A percentile compares a stretch with the other conserved stretches of the same genome.
phyloP scores from a whole-genome alignment of 2,797 vertebrate species.

The Myripristis murdjan region DNA sequence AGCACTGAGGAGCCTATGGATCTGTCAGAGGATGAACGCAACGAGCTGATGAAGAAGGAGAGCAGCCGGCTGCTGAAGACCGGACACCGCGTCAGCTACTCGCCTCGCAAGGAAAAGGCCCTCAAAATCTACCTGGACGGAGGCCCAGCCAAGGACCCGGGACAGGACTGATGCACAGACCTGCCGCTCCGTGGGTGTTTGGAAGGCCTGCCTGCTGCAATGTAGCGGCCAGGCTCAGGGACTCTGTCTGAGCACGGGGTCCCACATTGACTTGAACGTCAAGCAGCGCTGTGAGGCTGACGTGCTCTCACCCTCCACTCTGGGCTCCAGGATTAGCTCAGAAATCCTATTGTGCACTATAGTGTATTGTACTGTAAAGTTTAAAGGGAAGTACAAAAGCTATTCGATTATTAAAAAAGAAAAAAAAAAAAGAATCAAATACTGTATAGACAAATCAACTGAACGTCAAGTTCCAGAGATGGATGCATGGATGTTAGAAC shows the following conservation, averaged over 20 bases:
- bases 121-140: slow-evolving; percentile 99
- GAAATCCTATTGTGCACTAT: slow-evolving; percentile 96
- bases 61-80: slow-evolving; percentile 99
- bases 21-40: slow-evolving; percentile 96
- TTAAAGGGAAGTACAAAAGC: slow-evolving; percentile 95
- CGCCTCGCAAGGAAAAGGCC: slow-evolving; percentile 99
- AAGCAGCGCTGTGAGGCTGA: slow-evolving; percentile 88
- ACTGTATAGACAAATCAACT: slow-evolving; percentile 84
- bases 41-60: slow-evolving; percentile 98
- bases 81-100: slow-evolving; percentile 97
- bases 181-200: slow-evolving; percentile 57
- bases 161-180: slow-evolving; percentile 92
- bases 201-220: slow-evolving; percentile 81
- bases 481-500: slow-evolving; percentile 85
- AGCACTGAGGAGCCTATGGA: slow-evolving; percentile 94
- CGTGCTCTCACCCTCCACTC: slow-evolving; percentile 79
- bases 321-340: slow-evolving; percentile 89
- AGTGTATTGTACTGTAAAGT: slow-evolving; percentile 98
- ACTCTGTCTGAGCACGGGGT: slow-evolving; percentile 77
- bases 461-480: slow-evolving; percentile 80
- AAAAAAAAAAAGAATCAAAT: slow-evolving; percentile 82
- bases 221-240: slow-evolving; percentile 83
- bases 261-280: slow-evolving; percentile 84
- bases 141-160: slow-evolving; percentile 94
- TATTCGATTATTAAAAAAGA: slow-evolving; percentile 84